Conservation (phyloP, 2,113 vertebrate species). For the Telmatochromis sp. region DNA sequence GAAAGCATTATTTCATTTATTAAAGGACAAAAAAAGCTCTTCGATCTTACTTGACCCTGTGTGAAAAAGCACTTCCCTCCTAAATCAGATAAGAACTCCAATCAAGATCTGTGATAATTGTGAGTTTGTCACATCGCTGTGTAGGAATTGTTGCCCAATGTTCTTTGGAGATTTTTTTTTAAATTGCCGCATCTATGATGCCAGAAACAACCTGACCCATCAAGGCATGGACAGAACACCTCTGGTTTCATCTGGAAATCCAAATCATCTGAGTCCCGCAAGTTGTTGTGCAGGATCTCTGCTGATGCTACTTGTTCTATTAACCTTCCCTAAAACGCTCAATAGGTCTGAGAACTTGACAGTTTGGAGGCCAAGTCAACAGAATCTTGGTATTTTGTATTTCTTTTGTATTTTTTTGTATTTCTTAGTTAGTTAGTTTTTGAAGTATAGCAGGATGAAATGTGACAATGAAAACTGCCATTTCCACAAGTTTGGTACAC, state of each 20-base stretch:
- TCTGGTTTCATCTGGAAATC: background rate
- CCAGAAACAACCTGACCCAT: background rate
- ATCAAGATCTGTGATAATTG: background rate
- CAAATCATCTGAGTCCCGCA: rapidly evolving
- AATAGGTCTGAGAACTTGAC: background rate
- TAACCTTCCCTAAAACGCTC: no score
- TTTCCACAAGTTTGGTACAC: background rate
- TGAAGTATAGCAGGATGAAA: background rate
- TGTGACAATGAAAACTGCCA: background rate
- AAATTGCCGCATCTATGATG: background rate
- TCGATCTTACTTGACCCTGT: background rate
- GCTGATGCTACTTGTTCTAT: background rate
- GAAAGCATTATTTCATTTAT: background rate
- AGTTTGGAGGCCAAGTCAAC: background rate
- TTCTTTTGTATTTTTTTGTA: background rate
- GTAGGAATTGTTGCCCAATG: background rate
- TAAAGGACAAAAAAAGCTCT: background rate
- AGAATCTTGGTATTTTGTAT: background rate
- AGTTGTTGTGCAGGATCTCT: background rate
- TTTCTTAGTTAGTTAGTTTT: background rate
- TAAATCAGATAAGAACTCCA: background rate
- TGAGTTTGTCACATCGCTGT: background rate
- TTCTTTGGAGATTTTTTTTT: background rate
- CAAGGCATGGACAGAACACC: background rate
- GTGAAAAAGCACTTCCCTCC: background rate